Evolutionary conservation across 1,140 invertebrate species (phyloP).

Genomic region (Aphelenchoides fujianensis): DNA sequence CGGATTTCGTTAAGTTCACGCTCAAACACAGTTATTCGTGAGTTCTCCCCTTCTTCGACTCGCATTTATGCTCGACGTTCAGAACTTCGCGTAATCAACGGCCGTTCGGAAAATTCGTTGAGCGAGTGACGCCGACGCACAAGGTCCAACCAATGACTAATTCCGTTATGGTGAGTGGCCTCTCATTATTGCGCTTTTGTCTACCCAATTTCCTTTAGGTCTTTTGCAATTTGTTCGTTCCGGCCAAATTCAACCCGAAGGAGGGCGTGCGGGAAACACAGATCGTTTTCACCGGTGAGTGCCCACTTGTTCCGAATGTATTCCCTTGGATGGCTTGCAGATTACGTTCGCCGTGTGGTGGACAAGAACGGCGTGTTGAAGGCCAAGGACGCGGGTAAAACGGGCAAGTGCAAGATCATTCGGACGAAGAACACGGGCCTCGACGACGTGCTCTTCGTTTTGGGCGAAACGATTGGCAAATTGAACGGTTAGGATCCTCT

Average conservation of each 20-base stretch:
- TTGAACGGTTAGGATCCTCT: no score
- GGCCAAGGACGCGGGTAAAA: not conserved
- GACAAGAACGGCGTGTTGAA: slow-evolving; percentile 9
- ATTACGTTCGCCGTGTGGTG: not conserved
- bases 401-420: not conserved
- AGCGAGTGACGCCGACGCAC: not conserved
- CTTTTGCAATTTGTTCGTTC: not conserved
- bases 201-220: slow-evolving; percentile 1
- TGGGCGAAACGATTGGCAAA: not conserved
- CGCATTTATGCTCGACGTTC: no score
- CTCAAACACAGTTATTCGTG: not conserved
- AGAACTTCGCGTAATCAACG: no score
- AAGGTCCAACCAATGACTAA: not conserved
- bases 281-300: not conserved
- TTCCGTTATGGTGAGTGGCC: not conserved
- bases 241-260: not conserved
- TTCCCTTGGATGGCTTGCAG: no score
- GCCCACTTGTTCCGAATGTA: no score
- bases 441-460: not conserved
- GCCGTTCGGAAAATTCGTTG: not conserved
- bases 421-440: not conserved
- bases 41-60: not conserved
- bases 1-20: slow-evolving; percentile 2
- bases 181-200: slow-evolving; percentile 6
- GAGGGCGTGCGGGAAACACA: not conserved